phyloP scores from a whole-genome alignment of 2,113 vertebrate genomes.

The Equus przewalskii region DNA sequence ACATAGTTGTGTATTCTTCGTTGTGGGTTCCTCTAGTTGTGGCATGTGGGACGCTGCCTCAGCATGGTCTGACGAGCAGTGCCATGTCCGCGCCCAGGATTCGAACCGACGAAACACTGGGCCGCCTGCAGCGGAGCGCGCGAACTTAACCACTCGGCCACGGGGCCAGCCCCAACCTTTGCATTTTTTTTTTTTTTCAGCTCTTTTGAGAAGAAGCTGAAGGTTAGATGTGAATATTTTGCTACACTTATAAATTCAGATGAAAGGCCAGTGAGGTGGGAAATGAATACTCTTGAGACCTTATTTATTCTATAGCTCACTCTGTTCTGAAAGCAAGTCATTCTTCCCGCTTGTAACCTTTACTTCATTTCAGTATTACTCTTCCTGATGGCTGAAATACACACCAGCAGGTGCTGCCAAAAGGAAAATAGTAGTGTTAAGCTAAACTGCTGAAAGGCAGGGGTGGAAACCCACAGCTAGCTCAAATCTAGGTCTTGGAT shows the following conservation, averaged over 20 bases:
- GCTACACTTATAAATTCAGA: slow-evolving; percentile 61
- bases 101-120: too few relatives aligned
- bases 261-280: slow-evolving; percentile 54
- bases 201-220: slow-evolving; percentile 64
- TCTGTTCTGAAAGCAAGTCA: slow-evolving; percentile 61
- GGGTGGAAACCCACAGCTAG: background rate
- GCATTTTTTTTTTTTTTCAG: slow-evolving; percentile 44
- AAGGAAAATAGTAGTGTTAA: slow-evolving; percentile 56
- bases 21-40: too few relatives aligned
- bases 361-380: slow-evolving; percentile 45
- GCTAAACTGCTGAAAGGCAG: slow-evolving; percentile 44
- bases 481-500: slow-evolving; percentile 36
- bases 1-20: too few relatives aligned
- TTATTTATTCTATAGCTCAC: slow-evolving; percentile 57
- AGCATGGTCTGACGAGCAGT: too few relatives aligned
- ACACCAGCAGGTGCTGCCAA: slow-evolving; percentile 26
- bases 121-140: too few relatives aligned
- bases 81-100: too few relatives aligned
- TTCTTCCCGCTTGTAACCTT: slow-evolving; percentile 55
- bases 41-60: too few relatives aligned
- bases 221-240: slow-evolving; percentile 47
- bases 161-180: background rate
- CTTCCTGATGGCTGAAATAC: slow-evolving; percentile 11
- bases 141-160: too few relatives aligned
- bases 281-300: slow-evolving; percentile 57